Evolutionary conservation across 2,888 invertebrate genomes (phyloP), one percentile per base, ranked within the genome.

Genomic region (Lepidocyrtinus sp.): DNA sequence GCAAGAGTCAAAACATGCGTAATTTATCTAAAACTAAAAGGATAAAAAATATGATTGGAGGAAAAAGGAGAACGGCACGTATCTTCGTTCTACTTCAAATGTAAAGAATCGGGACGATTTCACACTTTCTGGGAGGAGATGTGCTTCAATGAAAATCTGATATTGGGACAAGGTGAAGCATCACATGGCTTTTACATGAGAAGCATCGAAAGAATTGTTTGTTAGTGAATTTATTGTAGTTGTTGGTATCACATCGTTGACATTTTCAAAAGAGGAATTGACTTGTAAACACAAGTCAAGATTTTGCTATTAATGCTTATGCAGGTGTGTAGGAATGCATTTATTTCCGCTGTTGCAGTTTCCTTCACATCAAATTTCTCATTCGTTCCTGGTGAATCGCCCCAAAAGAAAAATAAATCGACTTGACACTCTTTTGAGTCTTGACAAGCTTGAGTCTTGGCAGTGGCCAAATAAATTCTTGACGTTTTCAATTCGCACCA

Each of bases 41-140:
- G n/a, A n/a, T n/a, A n/a, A n/a, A n/a, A n/a, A n/a, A n/a, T n/a
- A n/a, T n/a, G n/a, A n/a, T n/a, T n/a, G n/a, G n/a, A n/a, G n/a
- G n/a, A n/a, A n/a, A n/a, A n/a, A n/a, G n/a, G n/a, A n/a, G n/a
- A n/a, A n/a, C n/a, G n/a, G n/a, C n/a, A n/a, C n/a, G n/a, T n/a
- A n/a, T n/a, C n/a, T n/a, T n/a, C n/a, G n/a, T n/a, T n/a, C n/a
- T n/a, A n/a, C n/a, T n/a, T n/a, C n/a, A n/a, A n/a, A n/a, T n/a
- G n/a, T n/a, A n/a, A n/a, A n/a, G n/a, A n/a, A 79, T 27, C 50
- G 68, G 73, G 73, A 74, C 79, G 69, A 73, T 79, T 79, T 74
- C 72, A 79, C 67, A 67, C 78, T 62, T 61, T 68, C 36, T 64
- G 64, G 64, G 64, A 64, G 64, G 59, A 59, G 59, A 59, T 59